phyloP scores from a whole-genome alignment of 2,797 vertebrate genomes.

The Melanotaenia pygmaea region DNA sequence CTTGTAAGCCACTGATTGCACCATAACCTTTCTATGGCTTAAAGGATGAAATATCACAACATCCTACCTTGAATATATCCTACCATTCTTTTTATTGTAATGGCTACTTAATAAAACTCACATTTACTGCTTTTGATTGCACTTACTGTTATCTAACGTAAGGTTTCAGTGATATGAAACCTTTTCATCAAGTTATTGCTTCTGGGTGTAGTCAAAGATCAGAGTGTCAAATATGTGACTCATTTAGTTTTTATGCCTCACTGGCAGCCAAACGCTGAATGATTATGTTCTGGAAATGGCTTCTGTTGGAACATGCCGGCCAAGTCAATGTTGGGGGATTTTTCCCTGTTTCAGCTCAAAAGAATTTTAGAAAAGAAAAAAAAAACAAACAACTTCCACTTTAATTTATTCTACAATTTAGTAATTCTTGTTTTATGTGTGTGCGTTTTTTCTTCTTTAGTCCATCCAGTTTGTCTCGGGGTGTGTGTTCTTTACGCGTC shows the following conservation, averaged over 20 bases:
- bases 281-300: background rate
- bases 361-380: too few relatives aligned
- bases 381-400: too few relatives aligned
- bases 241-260: conserved; percentile 1
- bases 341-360: background rate
- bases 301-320: background rate
- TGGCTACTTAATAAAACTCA: background rate
- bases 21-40: background rate
- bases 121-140: background rate
- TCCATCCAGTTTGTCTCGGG: too few relatives aligned
- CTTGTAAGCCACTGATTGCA: background rate
- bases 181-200: conserved; percentile 20
- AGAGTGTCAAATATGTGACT: conserved; percentile 1
- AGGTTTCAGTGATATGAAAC: background rate
- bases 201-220: conserved; percentile 5
- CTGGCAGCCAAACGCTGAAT: conserved; percentile 12
- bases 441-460: too few relatives aligned
- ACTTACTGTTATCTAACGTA: background rate
- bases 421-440: background rate
- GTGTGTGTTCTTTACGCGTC: too few relatives aligned
- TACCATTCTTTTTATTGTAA: too few relatives aligned
- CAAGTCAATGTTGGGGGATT: background rate
- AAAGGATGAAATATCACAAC: background rate
- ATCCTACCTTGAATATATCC: too few relatives aligned
- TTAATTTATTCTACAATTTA: too few relatives aligned